These are phyloP conservation scores for Rutpela maculata DNA, from an alignment of 2,888 invertebrate species.

Conservation along the genomic window DNA sequence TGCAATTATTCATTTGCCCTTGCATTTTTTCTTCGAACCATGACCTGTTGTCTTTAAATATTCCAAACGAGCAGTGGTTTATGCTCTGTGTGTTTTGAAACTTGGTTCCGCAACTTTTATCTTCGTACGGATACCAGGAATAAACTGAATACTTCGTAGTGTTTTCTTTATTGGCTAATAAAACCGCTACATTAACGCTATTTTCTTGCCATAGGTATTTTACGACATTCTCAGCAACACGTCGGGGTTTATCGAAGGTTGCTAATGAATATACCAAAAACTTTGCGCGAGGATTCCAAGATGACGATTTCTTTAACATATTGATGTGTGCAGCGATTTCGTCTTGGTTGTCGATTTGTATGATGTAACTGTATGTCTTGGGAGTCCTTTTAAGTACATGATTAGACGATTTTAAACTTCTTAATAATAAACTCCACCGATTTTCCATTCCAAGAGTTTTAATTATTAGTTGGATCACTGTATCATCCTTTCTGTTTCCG, in stretches of 20 bases:
- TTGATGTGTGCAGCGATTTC: not conserved
- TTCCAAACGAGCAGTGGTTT: constrained; percentile 41
- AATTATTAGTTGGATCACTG: not conserved
- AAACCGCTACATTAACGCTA: constrained; percentile 33
- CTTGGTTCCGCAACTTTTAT: not conserved
- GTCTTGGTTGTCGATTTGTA: constrained; percentile 30
- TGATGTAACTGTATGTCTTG: constrained; percentile 35
- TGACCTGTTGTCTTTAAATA: constrained; percentile 4
- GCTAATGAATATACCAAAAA: constrained; percentile 34
- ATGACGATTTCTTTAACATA: constrained; percentile 4
- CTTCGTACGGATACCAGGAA: constrained; percentile 40
- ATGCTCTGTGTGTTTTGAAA: not conserved
- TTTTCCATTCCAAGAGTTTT: not conserved
- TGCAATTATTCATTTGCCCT: constrained; percentile 39
- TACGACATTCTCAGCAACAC: constrained; percentile 10
- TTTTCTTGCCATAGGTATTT: constrained; percentile 36
- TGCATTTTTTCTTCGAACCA: constrained; percentile 34
- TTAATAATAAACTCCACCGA: not conserved
- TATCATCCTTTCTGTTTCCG: not conserved
- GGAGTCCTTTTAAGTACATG: not conserved
- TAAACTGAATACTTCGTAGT: constrained; percentile 29
- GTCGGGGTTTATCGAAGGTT: constrained; percentile 13
- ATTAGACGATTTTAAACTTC: not conserved
- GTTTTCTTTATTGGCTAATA: constrained; percentile 34
- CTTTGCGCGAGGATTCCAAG: constrained; percentile 15